Conservation (phyloP, 2,113 vertebrate genomes). For the Lycaon pictus region DNA sequence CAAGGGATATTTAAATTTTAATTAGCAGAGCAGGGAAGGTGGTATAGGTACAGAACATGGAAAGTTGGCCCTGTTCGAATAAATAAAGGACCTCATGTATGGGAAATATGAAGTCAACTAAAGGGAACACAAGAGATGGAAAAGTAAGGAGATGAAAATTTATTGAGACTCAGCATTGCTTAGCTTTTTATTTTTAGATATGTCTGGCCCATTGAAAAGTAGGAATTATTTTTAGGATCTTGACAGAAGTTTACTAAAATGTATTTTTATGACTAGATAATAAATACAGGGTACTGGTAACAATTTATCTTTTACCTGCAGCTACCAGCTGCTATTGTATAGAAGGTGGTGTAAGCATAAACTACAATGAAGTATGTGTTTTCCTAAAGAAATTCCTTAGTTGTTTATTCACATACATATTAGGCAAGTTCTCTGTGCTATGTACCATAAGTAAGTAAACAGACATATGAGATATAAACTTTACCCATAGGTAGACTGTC, state of each 20-base stretch:
- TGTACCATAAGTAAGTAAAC: conserved; percentile 27
- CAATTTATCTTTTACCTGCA: conserved; percentile 2
- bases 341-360: background rate
- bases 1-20: conserved; percentile 18
- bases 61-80: background rate
- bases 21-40: background rate
- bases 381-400: conserved; percentile 42
- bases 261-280: background rate
- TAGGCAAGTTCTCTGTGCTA: background rate
- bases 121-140: background rate
- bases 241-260: background rate
- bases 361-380: background rate
- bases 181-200: background rate
- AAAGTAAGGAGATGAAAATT: background rate
- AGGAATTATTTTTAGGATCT: conserved; percentile 44
- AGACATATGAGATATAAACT: background rate
- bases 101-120: background rate
- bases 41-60: background rate
- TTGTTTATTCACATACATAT: background rate
- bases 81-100: background rate
- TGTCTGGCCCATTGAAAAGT: conserved; percentile 20
- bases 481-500: background rate
- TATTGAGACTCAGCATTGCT: background rate
- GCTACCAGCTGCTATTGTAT: background rate
- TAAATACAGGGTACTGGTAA: background rate